Evolutionary conservation across 2,888 invertebrate genomes (phyloP), one percentile per base, ranked within the genome.

Genomic region (Yponomeuta evonymella): DNA sequence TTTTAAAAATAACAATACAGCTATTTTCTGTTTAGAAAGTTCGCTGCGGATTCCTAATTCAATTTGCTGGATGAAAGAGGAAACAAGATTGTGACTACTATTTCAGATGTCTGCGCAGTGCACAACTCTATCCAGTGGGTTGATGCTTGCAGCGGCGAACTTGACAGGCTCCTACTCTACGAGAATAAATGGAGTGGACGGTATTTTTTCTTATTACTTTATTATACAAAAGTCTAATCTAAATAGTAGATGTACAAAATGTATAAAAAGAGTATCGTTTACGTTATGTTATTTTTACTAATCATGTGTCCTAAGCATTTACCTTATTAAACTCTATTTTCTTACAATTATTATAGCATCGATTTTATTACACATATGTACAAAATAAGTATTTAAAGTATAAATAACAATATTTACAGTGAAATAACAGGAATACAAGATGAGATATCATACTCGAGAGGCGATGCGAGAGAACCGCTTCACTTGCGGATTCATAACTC

Each of bases 321-420:
- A 58, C 2, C 51, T 58, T 15, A 58, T 15, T 58, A 58, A 12
- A 58, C 15, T 15, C 15, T 12, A 58, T 12, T 58, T 58, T 15
- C 51, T 58, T 58, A 58, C 51, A 64, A 64, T 29, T 29, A 30
- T 23, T 65, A 65, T 30, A 65, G 33, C 12, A 65, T 65, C 30
- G 23, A 29, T 64, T 29, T 67, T 67, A 67, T 71, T 71, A 71
- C 75, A 75, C 75, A 72, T 86, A 88, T 88, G 79, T 86, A 87
- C 84, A 87, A 77, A 67, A 43, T n/a, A 75, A 77, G 76, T 78
- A 78, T 79, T 79, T 80, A 83, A 79, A 81, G 69, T 77, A 83
- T 86, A 86, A 86, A 86, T 87, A 81, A 79, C 78, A 82, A 81
- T 89, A 89, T 90, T 86, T 90, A 90, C 89, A 90, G 81, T 81